Conservation (phyloP, 1,140 invertebrate species). For the Papilio polytes region DNA sequence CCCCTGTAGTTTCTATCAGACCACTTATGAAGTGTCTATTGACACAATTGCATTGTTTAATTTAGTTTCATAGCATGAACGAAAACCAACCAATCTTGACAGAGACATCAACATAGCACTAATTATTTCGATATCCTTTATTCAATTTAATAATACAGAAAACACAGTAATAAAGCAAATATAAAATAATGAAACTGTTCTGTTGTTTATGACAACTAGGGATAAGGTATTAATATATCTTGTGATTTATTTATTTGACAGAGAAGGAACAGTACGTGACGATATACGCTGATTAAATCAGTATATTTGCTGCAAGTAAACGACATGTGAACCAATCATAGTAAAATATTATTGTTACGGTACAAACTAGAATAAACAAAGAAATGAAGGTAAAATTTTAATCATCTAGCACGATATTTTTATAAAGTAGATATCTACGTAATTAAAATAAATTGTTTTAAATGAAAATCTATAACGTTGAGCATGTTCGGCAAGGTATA, state of each 20-base stretch:
- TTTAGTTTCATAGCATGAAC: not conserved
- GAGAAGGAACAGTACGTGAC: not conserved
- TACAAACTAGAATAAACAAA: not conserved
- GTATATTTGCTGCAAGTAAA: not conserved
- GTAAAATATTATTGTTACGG: not conserved
- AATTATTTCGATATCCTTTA: too few relatives aligned
- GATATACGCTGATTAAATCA: not conserved
- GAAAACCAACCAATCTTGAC: not conserved
- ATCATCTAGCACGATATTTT: not conserved
- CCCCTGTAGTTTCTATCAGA: not conserved
- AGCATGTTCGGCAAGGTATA: not conserved
- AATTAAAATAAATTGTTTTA: slow-evolving; percentile 13
- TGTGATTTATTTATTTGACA: not conserved
- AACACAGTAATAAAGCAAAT: not conserved
- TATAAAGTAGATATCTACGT: not conserved
- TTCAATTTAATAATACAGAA: too few relatives aligned
- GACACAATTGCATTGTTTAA: not conserved
- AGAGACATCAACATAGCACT: not conserved
- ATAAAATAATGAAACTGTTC: not conserved
- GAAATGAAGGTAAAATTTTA: too few relatives aligned
- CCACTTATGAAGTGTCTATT: not conserved
- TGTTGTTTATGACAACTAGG: not conserved
- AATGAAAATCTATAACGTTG: not conserved
- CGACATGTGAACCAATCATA: not conserved
- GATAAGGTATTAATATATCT: not conserved